These are phyloP conservation scores for Enteromius argenteus DNA, from an alignment of 2,797 vertebrate species.

Conservation along the genomic window DNA sequence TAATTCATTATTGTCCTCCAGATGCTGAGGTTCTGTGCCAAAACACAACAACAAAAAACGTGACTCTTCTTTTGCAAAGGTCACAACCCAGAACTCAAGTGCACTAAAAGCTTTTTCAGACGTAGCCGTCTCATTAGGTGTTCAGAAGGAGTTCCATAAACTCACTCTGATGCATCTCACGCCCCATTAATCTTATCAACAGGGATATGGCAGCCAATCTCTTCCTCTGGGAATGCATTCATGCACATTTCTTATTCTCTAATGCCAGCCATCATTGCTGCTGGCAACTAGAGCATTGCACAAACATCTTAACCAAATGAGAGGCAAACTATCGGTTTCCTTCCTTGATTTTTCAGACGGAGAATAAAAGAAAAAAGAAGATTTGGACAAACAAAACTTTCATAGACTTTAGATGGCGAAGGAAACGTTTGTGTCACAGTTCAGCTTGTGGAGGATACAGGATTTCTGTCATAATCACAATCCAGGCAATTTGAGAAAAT, in stretches of 20 bases:
- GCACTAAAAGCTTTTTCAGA: constrained; percentile 37
- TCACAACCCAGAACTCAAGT: constrained; percentile 27
- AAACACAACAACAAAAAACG: not conserved
- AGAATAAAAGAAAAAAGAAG: not conserved
- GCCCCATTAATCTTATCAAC: constrained; percentile 55
- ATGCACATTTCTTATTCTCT: constrained; percentile 46
- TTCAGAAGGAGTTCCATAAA: constrained; percentile 44
- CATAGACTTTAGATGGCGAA: not conserved
- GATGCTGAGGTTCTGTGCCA: constrained; percentile 34
- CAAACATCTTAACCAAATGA: constrained; percentile 40
- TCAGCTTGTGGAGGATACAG: constrained; percentile 19
- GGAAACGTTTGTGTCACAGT: not conserved
- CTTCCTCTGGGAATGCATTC: constrained; percentile 38
- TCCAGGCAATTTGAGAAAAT: not conserved
- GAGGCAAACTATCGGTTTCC: constrained; percentile 24
- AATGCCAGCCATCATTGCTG: constrained; percentile 43
- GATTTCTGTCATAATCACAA: not conserved
- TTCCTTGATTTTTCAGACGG: not conserved
- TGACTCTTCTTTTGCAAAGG: constrained; percentile 18
- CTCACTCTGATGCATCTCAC: constrained; percentile 40
- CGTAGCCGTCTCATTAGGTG: constrained; percentile 50
- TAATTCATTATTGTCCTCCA: constrained; percentile 33
- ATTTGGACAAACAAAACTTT: constrained; percentile 11
- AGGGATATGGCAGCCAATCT: constrained; percentile 38
- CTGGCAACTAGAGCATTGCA: constrained; percentile 43